Percentiles rank a stretch among this genome's conserved stretches.
Evolutionary conservation across 2,797 vertebrate species (phyloP).

Genomic region (Falco rusticolus): DNA sequence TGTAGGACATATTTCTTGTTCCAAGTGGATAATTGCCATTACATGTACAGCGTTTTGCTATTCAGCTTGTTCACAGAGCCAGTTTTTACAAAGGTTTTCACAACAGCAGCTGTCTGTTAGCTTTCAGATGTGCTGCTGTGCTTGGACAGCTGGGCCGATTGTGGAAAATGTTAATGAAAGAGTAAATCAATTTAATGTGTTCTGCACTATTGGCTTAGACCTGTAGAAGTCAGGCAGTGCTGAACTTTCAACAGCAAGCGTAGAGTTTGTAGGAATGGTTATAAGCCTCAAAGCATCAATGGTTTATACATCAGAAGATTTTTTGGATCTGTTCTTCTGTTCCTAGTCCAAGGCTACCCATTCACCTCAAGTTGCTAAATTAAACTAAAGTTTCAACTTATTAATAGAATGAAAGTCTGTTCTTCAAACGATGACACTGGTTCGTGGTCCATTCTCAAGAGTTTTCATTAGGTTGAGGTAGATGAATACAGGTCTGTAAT

Average conservation of each 20-base stretch:
- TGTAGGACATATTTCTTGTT: not conserved
- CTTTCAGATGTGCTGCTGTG: conserved; percentile 21
- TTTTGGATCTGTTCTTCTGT: not conserved
- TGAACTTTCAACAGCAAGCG: not conserved
- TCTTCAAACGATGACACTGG: not conserved
- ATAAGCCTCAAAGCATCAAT: not conserved
- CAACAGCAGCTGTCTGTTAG: not conserved
- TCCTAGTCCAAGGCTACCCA: not conserved
- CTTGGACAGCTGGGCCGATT: conserved; percentile 48
- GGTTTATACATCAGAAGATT: not conserved
- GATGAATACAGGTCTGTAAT: not conserved
- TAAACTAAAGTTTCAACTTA: not conserved
- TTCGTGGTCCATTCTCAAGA: not conserved
- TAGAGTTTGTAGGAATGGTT: not conserved
- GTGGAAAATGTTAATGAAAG: conserved; percentile 66
- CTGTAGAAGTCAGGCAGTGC: not conserved
- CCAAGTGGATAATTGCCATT: not conserved
- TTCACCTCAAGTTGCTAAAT: not conserved
- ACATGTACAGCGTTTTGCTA: not conserved
- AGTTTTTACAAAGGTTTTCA: conserved; percentile 7
- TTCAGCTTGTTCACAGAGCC: conserved; percentile 3
- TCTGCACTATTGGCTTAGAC: not conserved
- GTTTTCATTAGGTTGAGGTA: not conserved
- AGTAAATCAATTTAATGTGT: not conserved
- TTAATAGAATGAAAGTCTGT: not conserved